phyloP scores from a whole-genome alignment of 2,113 vertebrate species.

The Burhinus bistriatus region DNA sequence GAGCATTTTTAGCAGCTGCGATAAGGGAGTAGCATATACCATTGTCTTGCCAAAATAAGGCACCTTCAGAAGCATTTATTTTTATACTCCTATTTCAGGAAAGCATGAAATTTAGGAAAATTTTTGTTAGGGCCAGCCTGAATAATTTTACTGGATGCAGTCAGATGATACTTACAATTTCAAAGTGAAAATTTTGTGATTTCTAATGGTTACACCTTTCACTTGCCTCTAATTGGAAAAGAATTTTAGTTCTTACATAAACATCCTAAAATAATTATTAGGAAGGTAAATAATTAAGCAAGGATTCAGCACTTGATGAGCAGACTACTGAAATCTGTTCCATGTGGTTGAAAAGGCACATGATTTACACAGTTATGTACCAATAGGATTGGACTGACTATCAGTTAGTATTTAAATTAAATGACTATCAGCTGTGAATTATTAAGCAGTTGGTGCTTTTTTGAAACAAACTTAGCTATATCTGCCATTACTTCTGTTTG shows the following conservation, averaged over 20 bases:
- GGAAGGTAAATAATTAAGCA: neutral
- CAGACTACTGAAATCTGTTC: neutral
- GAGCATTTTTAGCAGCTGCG: neutral
- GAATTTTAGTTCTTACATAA: neutral
- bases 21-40: neutral
- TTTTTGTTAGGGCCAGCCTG: neutral
- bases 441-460: neutral
- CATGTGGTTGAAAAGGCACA: neutral
- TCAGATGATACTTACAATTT: neutral
- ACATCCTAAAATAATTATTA: neutral
- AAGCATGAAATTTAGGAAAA: neutral
- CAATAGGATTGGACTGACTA: neutral
- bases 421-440: neutral
- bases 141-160: neutral
- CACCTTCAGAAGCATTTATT: neutral
- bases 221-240: neutral
- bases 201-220: neutral
- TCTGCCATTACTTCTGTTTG: neutral
- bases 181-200: neutral
- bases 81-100: neutral
- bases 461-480: neutral
- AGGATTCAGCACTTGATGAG: neutral
- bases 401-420: neutral
- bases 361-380: neutral
- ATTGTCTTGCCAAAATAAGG: neutral